Base-by-base conservation (phyloP, 1,140 invertebrate genomes). In the Daktulosphaira vitifoliae region DNA sequence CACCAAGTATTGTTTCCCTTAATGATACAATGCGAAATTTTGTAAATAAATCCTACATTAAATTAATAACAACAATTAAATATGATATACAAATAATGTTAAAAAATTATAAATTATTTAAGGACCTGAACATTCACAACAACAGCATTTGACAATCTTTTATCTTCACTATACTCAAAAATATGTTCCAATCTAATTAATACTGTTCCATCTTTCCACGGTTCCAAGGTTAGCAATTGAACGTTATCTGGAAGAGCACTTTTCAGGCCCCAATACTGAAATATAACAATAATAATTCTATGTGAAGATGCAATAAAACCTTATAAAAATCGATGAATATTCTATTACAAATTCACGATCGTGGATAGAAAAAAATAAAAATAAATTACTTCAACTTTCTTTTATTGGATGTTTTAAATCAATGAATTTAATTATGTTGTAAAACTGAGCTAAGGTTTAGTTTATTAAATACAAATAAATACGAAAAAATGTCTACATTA, bases 101-200 rank as follows among this genome's bases (percentile, higher is more conserved):
- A 16, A n/a, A 5, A 16, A 7, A 11, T 11, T n/a, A n/a, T 15
- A 44, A 44, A 44, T 7, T 44, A n/a, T 37, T 37, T 7, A 37
- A 37, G 13, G 59, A 70, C 70, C 65, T 69, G 33, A n/a, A 68
- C n/a, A n/a, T 67, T 37, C 11, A 71, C 6, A n/a, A 42, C 67
- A 26, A 67, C 53, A 7, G 68, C 66, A 16, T 65, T 52, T 13
- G 70, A 69, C 16, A 68, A 33, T 9, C 50, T 56, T 38, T 29
- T 59, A 48, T 69, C 44, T 54, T 69, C 70, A 6, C 67, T 65
- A n/a, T 49, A 73, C 68, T 84, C 81, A 69, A 79, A 84, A 70
- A 83, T 76, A 72, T 86, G 81, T 71, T 86, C 84, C 7, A 86
- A 73, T 56, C 84, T 73, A 13, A 85, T 64, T 15, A 85, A 72